phyloP scores from a whole-genome alignment of 2,113 vertebrate species.

The Propithecus coquereli region DNA sequence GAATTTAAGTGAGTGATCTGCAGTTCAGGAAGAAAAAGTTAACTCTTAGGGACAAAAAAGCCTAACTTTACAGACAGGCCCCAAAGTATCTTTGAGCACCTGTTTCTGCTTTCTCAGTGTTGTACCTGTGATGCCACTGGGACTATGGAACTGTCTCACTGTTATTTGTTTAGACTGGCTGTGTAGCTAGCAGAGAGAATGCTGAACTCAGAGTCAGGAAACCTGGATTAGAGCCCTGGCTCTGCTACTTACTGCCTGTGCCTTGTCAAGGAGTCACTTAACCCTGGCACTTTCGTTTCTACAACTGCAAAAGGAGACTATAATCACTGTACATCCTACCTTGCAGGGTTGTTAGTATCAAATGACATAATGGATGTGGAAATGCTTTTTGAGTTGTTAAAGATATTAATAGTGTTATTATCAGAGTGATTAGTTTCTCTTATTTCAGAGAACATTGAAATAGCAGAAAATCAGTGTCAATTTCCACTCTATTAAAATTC shows the following conservation, averaged over 20 bases:
- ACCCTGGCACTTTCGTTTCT: background rate
- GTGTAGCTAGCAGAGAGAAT: background rate
- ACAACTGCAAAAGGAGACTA: background rate
- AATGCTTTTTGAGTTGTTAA: background rate
- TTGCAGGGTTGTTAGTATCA: background rate
- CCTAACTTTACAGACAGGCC: background rate
- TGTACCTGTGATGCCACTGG: background rate
- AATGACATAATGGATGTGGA: constrained; percentile 8
- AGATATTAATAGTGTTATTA: background rate
- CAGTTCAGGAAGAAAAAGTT: constrained; percentile 20
- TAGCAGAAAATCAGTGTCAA: background rate
- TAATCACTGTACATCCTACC: background rate
- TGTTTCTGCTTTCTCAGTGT: background rate
- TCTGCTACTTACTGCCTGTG: background rate
- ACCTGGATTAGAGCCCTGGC: background rate
- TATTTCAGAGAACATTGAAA: constrained; percentile 3
- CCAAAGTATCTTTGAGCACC: background rate
- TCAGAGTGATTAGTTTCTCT: background rate
- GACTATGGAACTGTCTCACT: background rate
- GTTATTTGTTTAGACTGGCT: constrained; percentile 3
- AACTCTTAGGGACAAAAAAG: constrained; percentile 32
- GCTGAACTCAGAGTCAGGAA: background rate
- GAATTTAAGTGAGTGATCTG: constrained; percentile 11
- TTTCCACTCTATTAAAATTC: background rate
- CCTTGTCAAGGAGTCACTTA: background rate